These are phyloP conservation scores for Symphodus melops DNA, from an alignment of 2,113 vertebrate genomes.

Conservation along the genomic window DNA sequence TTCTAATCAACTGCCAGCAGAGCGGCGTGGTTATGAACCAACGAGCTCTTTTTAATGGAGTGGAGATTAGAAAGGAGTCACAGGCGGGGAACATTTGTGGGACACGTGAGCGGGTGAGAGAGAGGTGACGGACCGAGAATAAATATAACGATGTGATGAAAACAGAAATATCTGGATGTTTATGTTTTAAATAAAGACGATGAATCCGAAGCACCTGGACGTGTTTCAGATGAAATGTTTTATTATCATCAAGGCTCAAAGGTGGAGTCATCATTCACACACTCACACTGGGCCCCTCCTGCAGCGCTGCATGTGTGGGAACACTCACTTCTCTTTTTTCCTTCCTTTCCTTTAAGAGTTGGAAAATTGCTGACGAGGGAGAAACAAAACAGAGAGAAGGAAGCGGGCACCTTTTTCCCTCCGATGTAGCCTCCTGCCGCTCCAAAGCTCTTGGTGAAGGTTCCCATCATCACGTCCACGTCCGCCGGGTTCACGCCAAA, in stretches of 20 bases:
- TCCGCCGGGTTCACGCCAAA: slow-evolving; percentile 87
- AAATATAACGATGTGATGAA: neutral
- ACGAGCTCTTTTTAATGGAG: slow-evolving; percentile 82
- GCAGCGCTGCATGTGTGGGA: no score
- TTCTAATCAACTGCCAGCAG: slow-evolving; percentile 81
- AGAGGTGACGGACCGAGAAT: slow-evolving; percentile 24
- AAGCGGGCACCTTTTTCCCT: slow-evolving; percentile 87
- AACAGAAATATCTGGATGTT: neutral
- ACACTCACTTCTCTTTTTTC: no score
- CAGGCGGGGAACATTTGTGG: slow-evolving; percentile 76
- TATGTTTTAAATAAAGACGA: slow-evolving; percentile 5
- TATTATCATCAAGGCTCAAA: no score
- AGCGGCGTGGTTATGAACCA: slow-evolving; percentile 79
- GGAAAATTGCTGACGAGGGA: no score
- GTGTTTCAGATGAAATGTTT: slow-evolving; percentile 7
- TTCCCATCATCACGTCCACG: slow-evolving; percentile 93
- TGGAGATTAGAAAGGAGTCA: slow-evolving; percentile 72
- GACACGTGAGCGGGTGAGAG: slow-evolving; percentile 66
- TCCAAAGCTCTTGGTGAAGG: slow-evolving; percentile 95
- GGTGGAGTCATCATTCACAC: no score
- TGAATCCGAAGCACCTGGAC: slow-evolving; percentile 8
- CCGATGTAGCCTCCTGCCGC: slow-evolving; percentile 93
- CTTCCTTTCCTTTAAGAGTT: no score
- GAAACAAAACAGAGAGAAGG: no score
- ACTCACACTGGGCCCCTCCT: no score